Evolutionary conservation across 2,797 vertebrate species (phyloP), one percentile per base, ranked within the genome.

Genomic region (Poecile montanus): DNA sequence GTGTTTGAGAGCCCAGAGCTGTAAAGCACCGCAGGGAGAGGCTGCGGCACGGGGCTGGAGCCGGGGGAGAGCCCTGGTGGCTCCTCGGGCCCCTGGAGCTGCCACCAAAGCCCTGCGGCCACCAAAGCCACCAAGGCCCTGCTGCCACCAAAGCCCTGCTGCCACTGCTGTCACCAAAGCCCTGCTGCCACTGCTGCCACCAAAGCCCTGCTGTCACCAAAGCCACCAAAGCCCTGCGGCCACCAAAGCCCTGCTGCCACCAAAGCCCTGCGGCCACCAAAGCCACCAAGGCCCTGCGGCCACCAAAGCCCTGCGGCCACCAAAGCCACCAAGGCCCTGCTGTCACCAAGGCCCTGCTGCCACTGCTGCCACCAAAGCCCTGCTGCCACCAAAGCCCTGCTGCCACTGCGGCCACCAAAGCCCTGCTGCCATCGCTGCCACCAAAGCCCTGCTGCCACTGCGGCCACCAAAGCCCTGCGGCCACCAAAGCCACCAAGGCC

Each of bases 11-110:
- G 10, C 42, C 11, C 53, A 4, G 34, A 15, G 3, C 25, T 13
- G 34, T 25, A 18, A 29, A 73, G 21, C 1, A 0, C 4, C 8
- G 7, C 20, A 1, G 30, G 34, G 77, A 30, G 29, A 51, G 38
- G 48, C 48, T 8, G 40, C 16, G 30, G 79, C 2, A 2, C 23
- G 30, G 34, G 54, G 38, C 73, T 22, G 62, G 67, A 25, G 34
- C 77, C 17, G 17, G 4, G 8, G 57, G 8, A 42, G 8, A 13
- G 34, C 36, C 32, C 40, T 1, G 9, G 11, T 10, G 48, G 16
- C 63, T 30, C 72, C 62, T 44, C 13, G 5, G 2, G 1, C 21
- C 48, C 57, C 4, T 3, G 1, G 42, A 15, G 40, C 40, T 5
- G 30, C 8, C 58, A 25, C 74, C 36, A 5, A 2, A 2, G 0